Conservation (phyloP, 37 sponge, comb jelly and placozoan species). For the Hormiphora californensis region DNA sequence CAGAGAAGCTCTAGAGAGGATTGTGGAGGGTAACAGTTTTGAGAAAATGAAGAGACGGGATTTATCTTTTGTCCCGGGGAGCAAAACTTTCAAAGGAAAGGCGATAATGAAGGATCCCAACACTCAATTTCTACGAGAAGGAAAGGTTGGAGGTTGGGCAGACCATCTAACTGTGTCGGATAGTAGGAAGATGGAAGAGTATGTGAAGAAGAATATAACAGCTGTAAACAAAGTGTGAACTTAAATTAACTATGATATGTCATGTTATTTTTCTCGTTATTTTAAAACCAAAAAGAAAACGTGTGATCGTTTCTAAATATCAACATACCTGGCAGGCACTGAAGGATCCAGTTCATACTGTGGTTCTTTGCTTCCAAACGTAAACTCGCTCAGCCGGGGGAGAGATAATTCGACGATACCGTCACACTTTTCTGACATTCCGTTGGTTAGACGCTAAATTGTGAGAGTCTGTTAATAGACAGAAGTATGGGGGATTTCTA, state of each 20-base stretch:
- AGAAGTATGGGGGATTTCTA: no score
- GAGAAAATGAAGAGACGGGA: constrained; percentile 6
- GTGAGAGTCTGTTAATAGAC: no score
- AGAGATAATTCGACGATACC: no score
- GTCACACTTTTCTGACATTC: no score
- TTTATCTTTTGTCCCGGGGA: constrained; percentile 22
- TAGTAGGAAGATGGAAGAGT: neutral
- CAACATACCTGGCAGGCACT: constrained; percentile 29
- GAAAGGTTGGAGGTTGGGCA: constrained; percentile 28
- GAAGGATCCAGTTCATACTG: constrained; percentile 42
- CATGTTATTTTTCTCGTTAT: no score
- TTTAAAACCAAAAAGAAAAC: no score
- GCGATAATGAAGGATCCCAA: neutral
- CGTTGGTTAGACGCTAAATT: no score
- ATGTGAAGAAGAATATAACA: neutral
- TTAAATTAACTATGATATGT: neutral
- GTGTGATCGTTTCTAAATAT: neutral
- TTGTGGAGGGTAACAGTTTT: neutral
- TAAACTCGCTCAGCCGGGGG: neutral
- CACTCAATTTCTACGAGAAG: constrained; percentile 33
- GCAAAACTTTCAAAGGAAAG: constrained; percentile 14
- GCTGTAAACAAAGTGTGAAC: neutral
- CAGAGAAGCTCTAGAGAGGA: neutral
- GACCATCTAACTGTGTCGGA: constrained; percentile 11
- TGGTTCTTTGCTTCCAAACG: constrained; percentile 45